These are phyloP conservation scores for Poecilus cupreus DNA, from an alignment of 2,888 invertebrate genomes.

Conservation along the genomic window DNA sequence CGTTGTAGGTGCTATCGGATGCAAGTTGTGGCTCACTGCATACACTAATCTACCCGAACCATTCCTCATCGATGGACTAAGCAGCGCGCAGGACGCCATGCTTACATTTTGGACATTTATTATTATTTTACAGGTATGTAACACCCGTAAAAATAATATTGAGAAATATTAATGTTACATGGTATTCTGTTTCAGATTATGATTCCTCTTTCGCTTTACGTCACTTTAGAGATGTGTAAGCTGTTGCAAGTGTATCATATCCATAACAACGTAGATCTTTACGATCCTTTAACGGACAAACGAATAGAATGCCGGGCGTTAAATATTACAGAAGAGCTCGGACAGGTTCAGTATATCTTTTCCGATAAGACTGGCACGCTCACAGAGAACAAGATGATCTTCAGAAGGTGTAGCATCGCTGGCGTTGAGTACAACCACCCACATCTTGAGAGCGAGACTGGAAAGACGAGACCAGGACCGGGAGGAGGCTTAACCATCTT, in stretches of 20 bases:
- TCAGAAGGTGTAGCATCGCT: conserved; percentile 90
- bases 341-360: conserved; percentile 95
- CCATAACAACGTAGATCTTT: conserved; percentile 90
- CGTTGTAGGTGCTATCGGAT: conserved; percentile 92
- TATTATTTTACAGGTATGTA: conserved; percentile 89
- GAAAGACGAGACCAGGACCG: conserved; percentile 70
- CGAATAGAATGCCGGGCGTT: conserved; percentile 92
- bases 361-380: conserved; percentile 98
- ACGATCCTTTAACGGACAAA: conserved; percentile 88
- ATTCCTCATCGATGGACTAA: conserved; percentile 78
- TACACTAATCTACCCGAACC: conserved; percentile 78
- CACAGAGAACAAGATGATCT: conserved; percentile 98
- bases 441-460: conserved; percentile 79
- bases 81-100: conserved; percentile 77
- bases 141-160: neutral
- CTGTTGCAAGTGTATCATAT: conserved; percentile 97
- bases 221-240: conserved; percentile 97
- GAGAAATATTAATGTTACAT: neutral
- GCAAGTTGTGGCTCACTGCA: conserved; percentile 87
- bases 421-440: conserved; percentile 93
- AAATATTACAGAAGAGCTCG: conserved; percentile 98
- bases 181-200: conserved; percentile 80
- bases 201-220: conserved; percentile 97
- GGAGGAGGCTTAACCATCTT: conserved; percentile 73
- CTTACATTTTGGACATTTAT: conserved; percentile 96